Base-by-base conservation (phyloP, 2,888 invertebrate species). In the Rhamnusium bicolor region DNA sequence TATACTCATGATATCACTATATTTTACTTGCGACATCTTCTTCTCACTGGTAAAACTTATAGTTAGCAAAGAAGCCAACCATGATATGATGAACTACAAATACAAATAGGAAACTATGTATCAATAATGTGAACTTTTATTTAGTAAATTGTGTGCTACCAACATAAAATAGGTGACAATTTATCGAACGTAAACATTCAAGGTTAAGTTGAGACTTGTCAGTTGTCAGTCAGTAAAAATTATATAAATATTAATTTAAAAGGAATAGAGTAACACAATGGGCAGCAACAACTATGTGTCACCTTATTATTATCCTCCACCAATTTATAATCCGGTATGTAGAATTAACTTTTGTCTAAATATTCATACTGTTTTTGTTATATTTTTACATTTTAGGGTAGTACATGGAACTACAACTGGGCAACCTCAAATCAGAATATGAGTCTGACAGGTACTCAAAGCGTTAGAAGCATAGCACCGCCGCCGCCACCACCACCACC, bases 401-500 rank as follows among this genome's bases (percentile, higher is more conserved):
- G 5, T 56, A 46, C 67, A 6, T 67, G 67, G 67, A 56, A 46
- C 21, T 67, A 56, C 27, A 40, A n/a, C 40, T 46, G 40, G 46
- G 8, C 47, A 10, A 7, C 32, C 14, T 14, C 54, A 2, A 32
- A 29, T 10, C 56, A 40, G 46, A 51, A 18, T 18, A 3, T 18
- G 10, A 53, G 19, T 12, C 18, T 27, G 10, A 14, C n/a, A 21
- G n/a, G 46, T 40, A 6, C 46, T 40, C 61, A 40, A 10, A 21
- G n/a, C 1, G 19, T 5, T 46, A 61, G n/a, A 40, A 21, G n/a
- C 10, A 18, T 53, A 12, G 29, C 65, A 0, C 65, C 65, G 2
- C 65, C 63, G 7, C 63, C 63, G 16, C 21, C 47, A 16, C 65
- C 67, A 32, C 67, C 47, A 16, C 65, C 67, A 32, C 67, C 65